Evolutionary conservation across 2,113 vertebrate genomes (phyloP), one percentile per base, ranked within the genome.

Genomic region (Scolopax mira): DNA sequence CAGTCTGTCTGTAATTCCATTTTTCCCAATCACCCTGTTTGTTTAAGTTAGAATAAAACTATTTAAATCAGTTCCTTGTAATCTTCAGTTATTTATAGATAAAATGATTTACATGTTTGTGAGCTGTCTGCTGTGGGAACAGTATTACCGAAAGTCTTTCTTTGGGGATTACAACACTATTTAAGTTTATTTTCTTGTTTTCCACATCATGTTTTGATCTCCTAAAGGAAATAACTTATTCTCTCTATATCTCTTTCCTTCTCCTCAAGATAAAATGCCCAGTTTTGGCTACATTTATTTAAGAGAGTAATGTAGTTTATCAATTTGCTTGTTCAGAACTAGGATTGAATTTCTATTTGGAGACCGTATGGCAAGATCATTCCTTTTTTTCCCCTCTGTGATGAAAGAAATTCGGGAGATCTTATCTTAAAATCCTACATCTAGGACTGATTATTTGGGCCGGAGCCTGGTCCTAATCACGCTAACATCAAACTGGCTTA

Each of bases 141-240:
- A 52, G 46, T 51, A 49, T 49, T 91, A 52, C 27, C 69, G 46
- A 78, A 95, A 57, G 52, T 83, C 96, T 95, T 88, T 95, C 94
- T 97, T 89, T 84, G 75, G 88, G 58, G 86, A 74, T 97, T 96
- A 85, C 79, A 92, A 39, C 67, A 94, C 31, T 49, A 85, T 89
- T 97, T 96, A 95, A 57, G 82, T 86, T 93, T 94, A 67, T 96
- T 96, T 95, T 81, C 93, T 87, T 94, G 64, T 94, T 97, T 94
- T 88, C 82, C 60, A 44, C 73, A 85, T 92, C 35, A 88, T 79
- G 70, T 94, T 88, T 81, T 94, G 88, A 80, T 93, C 74, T 94
- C 85, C 83, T 96, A 71, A 83, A 96, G 55, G 77, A 96, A 96
- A 96, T 79, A 93, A 95, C 84, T 79, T 67, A 82, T 90, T 95